phyloP scores from a whole-genome alignment of 2,888 invertebrate species.

The Byasa hedistus region DNA sequence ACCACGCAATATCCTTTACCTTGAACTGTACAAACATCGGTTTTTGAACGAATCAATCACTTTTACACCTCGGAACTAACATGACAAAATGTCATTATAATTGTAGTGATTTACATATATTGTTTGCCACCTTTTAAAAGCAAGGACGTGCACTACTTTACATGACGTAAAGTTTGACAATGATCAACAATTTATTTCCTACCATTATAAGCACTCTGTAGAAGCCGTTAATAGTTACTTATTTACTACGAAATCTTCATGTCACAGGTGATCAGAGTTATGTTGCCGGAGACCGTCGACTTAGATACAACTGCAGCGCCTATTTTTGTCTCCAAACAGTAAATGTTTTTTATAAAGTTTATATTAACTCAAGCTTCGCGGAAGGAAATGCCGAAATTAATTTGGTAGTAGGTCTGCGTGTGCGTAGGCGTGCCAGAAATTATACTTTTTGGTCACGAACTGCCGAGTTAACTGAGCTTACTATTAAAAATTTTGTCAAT shows the following conservation, averaged over 20 bases:
- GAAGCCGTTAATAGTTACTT: slow-evolving; percentile 7
- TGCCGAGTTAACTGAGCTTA: too few species aligned
- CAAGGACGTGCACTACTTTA: neutral
- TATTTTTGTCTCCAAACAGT: too few species aligned
- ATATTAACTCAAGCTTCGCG: neutral
- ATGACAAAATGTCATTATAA: slow-evolving; percentile 45
- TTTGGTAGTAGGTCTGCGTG: neutral
- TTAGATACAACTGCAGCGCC: too few species aligned
- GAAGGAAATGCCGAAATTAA: neutral
- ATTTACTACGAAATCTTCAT: too few species aligned
- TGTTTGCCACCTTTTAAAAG: slow-evolving; percentile 10
- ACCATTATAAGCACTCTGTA: slow-evolving; percentile 14
- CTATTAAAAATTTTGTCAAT: too few species aligned
- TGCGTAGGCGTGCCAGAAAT: neutral
- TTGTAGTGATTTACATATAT: slow-evolving; percentile 41
- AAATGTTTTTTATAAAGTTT: neutral
- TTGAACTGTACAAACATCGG: slow-evolving; percentile 33
- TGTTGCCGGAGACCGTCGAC: too few species aligned
- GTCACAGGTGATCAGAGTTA: too few species aligned
- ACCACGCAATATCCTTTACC: slow-evolving; percentile 38
- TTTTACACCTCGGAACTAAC: slow-evolving; percentile 34
- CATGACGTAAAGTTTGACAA: slow-evolving; percentile 5
- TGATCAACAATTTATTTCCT: neutral
- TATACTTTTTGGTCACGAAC: neutral
- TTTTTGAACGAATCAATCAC: slow-evolving; percentile 30